Conservation (phyloP, 2,888 invertebrate genomes). For the Andricus quercusramuli region DNA sequence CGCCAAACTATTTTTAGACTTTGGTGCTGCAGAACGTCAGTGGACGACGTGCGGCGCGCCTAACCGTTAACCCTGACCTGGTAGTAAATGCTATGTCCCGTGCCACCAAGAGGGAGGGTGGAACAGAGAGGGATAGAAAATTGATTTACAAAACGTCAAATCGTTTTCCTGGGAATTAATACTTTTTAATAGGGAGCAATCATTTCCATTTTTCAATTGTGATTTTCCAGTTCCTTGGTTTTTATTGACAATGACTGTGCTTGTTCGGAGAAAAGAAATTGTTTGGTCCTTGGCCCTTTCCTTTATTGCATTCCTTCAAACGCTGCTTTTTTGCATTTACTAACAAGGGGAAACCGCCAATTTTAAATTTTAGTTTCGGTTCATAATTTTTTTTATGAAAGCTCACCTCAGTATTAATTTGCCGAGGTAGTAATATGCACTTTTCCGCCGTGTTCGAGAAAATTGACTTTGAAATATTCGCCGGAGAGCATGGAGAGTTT, state of each 20-base stretch:
- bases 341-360: too few species aligned
- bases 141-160: slow-evolving; percentile 50
- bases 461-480: too few species aligned
- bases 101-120: neutral
- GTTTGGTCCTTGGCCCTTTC: neutral
- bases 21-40: slow-evolving; percentile 63
- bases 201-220: neutral
- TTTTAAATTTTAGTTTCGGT: too few species aligned
- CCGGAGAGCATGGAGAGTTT: too few species aligned
- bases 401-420: too few species aligned
- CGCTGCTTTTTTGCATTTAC: neutral
- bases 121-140: slow-evolving; percentile 44
- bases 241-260: neutral
- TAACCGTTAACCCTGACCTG: slow-evolving; percentile 76
- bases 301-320: neutral
- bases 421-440: too few species aligned
- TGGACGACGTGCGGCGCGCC: slow-evolving; percentile 69
- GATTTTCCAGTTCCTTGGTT: neutral
- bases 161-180: neutral
- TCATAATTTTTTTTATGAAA: too few species aligned
- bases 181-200: neutral
- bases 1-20: slow-evolving; percentile 71
- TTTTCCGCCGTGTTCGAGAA: too few species aligned
- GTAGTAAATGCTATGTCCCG: slow-evolving; percentile 71
- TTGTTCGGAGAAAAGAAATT: neutral